These are phyloP conservation scores for Platycnemis pennipes DNA, from an alignment of 2,888 invertebrate species.

Conservation along the genomic window DNA sequence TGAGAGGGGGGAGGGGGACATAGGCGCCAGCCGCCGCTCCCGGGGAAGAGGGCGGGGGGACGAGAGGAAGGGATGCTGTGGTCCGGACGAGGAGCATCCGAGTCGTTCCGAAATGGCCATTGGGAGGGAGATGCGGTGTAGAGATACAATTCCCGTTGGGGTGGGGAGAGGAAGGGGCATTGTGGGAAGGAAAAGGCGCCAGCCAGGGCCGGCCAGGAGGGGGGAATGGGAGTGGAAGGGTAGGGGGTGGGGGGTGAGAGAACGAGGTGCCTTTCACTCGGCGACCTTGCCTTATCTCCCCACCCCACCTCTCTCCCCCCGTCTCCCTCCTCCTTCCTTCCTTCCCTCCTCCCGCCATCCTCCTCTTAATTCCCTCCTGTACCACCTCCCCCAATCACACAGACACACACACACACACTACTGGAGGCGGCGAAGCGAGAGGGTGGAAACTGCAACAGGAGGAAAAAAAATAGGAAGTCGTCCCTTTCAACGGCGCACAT, in stretches of 20 bases:
- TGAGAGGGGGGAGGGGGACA: neutral
- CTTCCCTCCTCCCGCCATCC: too few relatives aligned
- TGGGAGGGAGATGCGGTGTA: neutral
- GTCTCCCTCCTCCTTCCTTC: too few relatives aligned
- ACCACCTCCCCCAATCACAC: neutral
- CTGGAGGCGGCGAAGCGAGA: neutral
- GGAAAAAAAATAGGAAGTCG: neutral
- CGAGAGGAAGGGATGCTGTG: too few relatives aligned
- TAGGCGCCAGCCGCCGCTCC: neutral
- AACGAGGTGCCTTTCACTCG: conserved; percentile 56
- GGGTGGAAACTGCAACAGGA: neutral
- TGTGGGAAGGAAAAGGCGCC: conserved; percentile 40
- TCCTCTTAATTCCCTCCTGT: too few relatives aligned
- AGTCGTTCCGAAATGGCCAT: neutral
- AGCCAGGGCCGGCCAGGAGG: neutral
- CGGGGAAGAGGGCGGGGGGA: neutral
- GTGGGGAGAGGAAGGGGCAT: neutral
- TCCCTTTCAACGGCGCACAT: conserved; percentile 47
- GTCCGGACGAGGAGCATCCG: neutral
- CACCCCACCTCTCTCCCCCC: neutral
- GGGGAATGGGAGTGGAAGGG: neutral
- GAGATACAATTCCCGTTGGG: neutral
- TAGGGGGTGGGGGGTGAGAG: neutral
- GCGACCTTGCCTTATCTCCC: conserved; percentile 58
- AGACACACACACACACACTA: neutral